Base-by-base conservation (phyloP, 2,797 vertebrate genomes). In the Etheostoma perlongum region DNA sequence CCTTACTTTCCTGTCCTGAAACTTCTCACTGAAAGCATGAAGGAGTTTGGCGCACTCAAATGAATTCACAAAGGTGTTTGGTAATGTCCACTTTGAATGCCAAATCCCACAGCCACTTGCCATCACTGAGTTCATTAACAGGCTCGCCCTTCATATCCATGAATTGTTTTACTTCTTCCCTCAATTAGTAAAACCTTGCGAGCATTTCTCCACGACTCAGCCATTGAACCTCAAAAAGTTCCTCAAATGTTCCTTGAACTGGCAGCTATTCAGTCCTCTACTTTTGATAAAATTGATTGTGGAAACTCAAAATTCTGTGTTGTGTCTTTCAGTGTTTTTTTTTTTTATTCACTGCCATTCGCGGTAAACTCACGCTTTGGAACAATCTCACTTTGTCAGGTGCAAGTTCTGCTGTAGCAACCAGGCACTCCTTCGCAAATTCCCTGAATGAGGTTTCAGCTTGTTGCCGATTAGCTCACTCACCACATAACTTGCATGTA, bases 141-240 rank as follows among this genome's bases (percentile, higher is more conserved):
- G 42, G 64, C 68, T 79, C 79, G 48, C 70, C 60, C 51, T 87
- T 89, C 42, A 71, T 84, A 61, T 83, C 47, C 68, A 78, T 85
- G 44, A 79, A 76, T 11, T 76, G 16, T 48, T 68, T 72, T 4
- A 68, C 66, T 49, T 80, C 62, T 33, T 67, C 52, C 15, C 48
- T 33, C 63, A 69, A 16, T 48, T 33, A 11, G 27, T 80, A 65
- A 81, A 48, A 48, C 18, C 47, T 7, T 19, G 47, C 15, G 3
- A 48, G 0, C 68, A 83, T 72, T 21, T 49, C 68, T 46, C 30
- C 19, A 4, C 18, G 8, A 36, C 60, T 70, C 62, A 69, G 33
- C 74, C 67, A 53, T 57, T 11, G 3, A 47, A 69, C 40, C 16
- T 78, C 72, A 64, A 65, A 15, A 67, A 65, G 55, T 2, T 81